Conservation (phyloP, 2,797 vertebrate genomes). For the Poliocrania exsul region DNA sequence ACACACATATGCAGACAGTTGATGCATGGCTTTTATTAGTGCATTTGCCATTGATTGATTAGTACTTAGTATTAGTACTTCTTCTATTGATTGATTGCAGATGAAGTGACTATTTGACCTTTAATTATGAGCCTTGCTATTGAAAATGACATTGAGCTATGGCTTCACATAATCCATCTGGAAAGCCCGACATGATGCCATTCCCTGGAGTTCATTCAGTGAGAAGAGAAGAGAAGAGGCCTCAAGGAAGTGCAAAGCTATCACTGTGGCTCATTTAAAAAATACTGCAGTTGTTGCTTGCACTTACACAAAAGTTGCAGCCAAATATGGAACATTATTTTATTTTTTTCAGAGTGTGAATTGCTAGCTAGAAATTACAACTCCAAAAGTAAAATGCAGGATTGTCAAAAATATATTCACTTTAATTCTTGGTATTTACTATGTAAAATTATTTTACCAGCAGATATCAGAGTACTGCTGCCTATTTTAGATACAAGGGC, state of each 20-base stretch:
- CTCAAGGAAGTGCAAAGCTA: conserved; percentile 72
- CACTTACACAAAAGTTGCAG: not conserved
- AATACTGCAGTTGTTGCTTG: conserved; percentile 33
- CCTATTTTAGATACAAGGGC: not conserved
- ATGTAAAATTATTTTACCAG: not conserved
- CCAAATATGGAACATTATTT: not conserved
- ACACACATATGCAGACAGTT: conserved; percentile 77
- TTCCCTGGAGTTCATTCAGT: conserved; percentile 85
- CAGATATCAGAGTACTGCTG: not conserved
- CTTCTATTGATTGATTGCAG: conserved; percentile 97
- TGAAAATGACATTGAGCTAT: conserved; percentile 88
- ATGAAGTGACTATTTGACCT: conserved; percentile 98
- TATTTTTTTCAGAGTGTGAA: not conserved
- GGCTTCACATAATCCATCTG: conserved; percentile 90
- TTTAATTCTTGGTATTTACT: not conserved
- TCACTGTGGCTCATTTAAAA: conserved; percentile 53
- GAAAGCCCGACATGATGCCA: conserved; percentile 81
- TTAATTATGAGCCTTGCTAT: conserved; percentile 92
- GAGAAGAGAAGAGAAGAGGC: conserved; percentile 71
- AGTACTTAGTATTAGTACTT: conserved; percentile 84
- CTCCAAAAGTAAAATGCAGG: not conserved
- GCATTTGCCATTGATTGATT: conserved; percentile 92
- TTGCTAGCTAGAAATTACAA: not conserved
- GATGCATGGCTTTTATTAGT: conserved; percentile 99
- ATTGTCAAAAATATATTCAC: not conserved